These are phyloP conservation scores for Eumerus sabulonum DNA, from an alignment of 2,888 invertebrate species.

Conservation along the genomic window DNA sequence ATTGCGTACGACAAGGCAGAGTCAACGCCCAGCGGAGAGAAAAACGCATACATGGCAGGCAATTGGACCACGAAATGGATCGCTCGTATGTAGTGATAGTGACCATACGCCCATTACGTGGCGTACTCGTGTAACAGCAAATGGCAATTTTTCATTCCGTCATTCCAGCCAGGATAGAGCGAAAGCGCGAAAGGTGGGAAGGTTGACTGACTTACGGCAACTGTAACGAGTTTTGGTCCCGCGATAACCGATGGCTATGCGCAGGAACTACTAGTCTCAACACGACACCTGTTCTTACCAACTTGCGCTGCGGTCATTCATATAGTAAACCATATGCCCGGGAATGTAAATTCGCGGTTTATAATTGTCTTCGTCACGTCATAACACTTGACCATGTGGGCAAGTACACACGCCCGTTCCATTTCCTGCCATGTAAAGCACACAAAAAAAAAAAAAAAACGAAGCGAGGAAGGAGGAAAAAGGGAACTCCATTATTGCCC, in stretches of 20 bases:
- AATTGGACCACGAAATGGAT: not conserved
- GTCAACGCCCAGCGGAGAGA: not conserved
- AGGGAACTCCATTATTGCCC: constrained; percentile 17
- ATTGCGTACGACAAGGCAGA: constrained; percentile 1
- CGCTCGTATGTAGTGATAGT: too few species aligned
- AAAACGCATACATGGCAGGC: too few species aligned
- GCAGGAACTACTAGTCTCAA: constrained; percentile 33
- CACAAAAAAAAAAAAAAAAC: constrained; percentile 33
- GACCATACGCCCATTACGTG: not conserved
- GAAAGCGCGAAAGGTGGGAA: too few species aligned
- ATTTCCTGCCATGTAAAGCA: constrained; percentile 32
- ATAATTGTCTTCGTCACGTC: constrained; percentile 68
- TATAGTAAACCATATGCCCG: not conserved
- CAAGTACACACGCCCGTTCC: constrained; percentile 7
- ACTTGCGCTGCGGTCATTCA: not conserved
- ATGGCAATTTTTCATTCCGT: constrained; percentile 40
- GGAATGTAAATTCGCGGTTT: constrained; percentile 62
- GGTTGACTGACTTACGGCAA: constrained; percentile 46
- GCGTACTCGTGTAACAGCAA: constrained; percentile 24
- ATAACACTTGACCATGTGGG: constrained; percentile 31
- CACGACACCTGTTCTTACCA: not conserved
- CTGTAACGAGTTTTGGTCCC: constrained; percentile 54
- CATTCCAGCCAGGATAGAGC: constrained; percentile 4
- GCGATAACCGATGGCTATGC: constrained; percentile 56
- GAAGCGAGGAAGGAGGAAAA: not conserved